Conservation (phyloP, 2,113 vertebrate species). For the Hypanus sabinus region DNA sequence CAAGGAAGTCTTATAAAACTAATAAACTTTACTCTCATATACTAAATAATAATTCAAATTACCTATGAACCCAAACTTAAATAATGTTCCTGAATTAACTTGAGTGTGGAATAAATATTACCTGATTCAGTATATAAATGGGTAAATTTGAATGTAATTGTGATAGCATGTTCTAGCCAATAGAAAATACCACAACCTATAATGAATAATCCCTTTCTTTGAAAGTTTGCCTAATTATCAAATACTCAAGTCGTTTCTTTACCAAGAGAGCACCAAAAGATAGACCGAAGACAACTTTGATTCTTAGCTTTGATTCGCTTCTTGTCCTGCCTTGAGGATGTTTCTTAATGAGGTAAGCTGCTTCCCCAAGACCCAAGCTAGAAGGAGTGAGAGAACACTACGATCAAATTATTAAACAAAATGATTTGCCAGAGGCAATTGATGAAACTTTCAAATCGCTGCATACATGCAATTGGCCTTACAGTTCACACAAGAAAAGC, state of each 20-base stretch:
- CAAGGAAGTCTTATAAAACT: not conserved
- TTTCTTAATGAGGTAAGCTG: not conserved
- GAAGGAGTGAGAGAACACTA: not conserved
- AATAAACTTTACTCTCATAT: not conserved
- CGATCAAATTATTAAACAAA: not conserved
- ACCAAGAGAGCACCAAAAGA: not conserved
- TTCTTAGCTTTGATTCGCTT: not conserved
- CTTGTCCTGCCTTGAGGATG: not conserved
- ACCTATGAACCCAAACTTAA: not conserved
- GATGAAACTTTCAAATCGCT: not conserved
- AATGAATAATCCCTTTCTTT: not conserved
- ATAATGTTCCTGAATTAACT: not conserved
- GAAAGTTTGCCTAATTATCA: not conserved
- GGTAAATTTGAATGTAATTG: not conserved
- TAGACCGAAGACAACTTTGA: not conserved
- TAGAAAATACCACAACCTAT: not conserved
- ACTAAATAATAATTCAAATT: not conserved
- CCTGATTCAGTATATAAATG: not conserved
- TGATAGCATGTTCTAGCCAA: not conserved
- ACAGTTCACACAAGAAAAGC: not conserved
- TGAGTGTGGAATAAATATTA: not conserved
- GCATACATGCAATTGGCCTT: not conserved
- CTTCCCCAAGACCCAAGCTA: not conserved
- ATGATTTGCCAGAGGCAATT: not conserved
- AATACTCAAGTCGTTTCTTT: not conserved